phyloP scores from a whole-genome alignment of 2,797 vertebrate species.

The Caiman crocodilus region DNA sequence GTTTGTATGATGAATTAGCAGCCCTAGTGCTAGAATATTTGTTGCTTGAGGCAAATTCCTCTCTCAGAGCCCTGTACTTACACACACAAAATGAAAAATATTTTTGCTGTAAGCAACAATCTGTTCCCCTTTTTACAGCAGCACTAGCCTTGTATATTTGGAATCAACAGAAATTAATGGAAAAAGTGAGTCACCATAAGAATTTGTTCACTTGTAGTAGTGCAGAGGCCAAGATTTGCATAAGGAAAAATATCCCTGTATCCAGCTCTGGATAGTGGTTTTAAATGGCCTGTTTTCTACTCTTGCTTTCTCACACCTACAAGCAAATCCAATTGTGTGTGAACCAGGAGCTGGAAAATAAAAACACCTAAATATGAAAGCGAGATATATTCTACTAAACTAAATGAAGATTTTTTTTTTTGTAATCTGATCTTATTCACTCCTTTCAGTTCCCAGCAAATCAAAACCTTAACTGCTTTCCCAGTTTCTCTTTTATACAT shows the following conservation, averaged over 20 bases:
- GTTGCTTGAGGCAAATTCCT: background rate
- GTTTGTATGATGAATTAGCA: background rate
- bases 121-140: background rate
- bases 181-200: background rate
- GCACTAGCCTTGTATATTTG: background rate
- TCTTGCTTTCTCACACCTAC: background rate
- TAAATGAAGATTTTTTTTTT: background rate
- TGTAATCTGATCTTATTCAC: too few species aligned
- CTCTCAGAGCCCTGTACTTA: background rate
- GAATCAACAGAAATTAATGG: background rate
- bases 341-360: background rate
- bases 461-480: background rate
- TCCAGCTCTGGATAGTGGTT: accelerated
- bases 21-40: background rate
- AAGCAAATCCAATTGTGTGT: background rate
- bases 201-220: background rate
- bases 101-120: background rate
- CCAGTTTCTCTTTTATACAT: accelerated
- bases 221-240: background rate
- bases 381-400: background rate
- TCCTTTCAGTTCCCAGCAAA: background rate
- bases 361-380: background rate
- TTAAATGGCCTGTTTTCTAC: background rate
- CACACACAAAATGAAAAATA: background rate
- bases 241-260: background rate